phyloP scores from a whole-genome alignment of 1,140 invertebrate genomes.

The Trinorchestia longiramus region DNA sequence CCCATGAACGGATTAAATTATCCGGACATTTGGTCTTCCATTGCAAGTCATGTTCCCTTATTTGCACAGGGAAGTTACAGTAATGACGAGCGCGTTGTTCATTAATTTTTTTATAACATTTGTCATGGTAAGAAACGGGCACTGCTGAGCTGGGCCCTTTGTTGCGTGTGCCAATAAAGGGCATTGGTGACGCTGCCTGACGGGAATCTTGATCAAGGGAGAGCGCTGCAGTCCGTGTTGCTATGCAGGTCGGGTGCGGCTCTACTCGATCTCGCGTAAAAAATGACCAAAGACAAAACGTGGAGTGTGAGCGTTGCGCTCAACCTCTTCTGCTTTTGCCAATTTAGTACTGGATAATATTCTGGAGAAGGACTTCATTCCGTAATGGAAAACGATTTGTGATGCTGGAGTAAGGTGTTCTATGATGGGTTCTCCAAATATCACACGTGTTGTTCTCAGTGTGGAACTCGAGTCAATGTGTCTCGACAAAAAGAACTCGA shows the following conservation, averaged over 20 bases:
- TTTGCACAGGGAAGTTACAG: neutral
- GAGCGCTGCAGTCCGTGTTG: neutral
- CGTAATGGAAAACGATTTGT: neutral
- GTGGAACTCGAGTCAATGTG: neutral
- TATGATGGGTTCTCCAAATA: too few species aligned
- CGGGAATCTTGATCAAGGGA: neutral
- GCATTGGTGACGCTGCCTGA: neutral
- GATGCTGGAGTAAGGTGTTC: neutral
- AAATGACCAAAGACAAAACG: neutral
- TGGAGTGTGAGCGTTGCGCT: neutral
- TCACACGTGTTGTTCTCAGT: neutral
- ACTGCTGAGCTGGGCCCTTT: neutral
- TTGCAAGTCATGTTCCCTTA: neutral
- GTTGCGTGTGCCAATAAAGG: neutral
- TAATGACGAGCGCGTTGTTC: neutral
- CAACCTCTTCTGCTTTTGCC: neutral
- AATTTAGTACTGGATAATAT: neutral
- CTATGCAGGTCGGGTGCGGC: conserved; percentile 3
- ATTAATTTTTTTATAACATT: neutral
- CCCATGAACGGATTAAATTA: neutral
- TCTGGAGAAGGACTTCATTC: neutral
- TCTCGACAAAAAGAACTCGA: neutral
- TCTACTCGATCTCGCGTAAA: neutral
- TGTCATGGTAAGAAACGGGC: neutral
- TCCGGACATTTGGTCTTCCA: neutral